phyloP scores from a whole-genome alignment of 2,113 vertebrate species.

The Pelecanus crispus region DNA sequence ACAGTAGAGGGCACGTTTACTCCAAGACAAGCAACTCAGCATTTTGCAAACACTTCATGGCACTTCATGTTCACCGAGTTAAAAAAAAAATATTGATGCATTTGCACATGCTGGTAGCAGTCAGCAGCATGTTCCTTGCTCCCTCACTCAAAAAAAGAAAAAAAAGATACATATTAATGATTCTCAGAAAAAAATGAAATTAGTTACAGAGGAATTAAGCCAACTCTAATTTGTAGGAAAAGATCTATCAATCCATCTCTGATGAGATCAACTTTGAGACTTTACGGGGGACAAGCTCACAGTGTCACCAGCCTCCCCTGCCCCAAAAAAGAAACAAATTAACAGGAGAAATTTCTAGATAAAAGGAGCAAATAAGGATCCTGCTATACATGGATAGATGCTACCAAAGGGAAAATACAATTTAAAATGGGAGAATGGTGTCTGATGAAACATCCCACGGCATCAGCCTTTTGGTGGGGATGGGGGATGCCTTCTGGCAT shows the following conservation, averaged over 20 bases:
- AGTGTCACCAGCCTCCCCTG: not conserved
- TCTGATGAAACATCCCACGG: not conserved
- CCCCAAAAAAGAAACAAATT: not conserved
- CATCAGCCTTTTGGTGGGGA: not conserved
- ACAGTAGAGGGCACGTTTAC: slow-evolving; percentile 67
- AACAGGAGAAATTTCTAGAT: not conserved
- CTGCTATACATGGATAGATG: not conserved
- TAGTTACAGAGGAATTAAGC: not conserved
- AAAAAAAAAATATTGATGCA: not conserved
- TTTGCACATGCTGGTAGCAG: not conserved
- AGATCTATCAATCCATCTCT: not conserved
- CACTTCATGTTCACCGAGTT: not conserved
- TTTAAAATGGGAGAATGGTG: not conserved
- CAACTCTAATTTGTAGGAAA: not conserved
- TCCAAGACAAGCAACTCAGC: not conserved
- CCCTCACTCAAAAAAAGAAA: not conserved
- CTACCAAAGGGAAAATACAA: not conserved
- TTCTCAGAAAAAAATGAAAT: not conserved
- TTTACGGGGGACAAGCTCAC: not conserved
- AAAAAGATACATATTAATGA: not conserved
- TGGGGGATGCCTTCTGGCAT: not conserved
- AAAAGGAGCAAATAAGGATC: not conserved
- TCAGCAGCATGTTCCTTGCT: not conserved
- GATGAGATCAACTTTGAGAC: not conserved
- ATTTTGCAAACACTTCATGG: not conserved